Evolutionary conservation across 2,113 vertebrate species (phyloP), one percentile per base, ranked within the genome.

Genomic region (Corythoichthys intestinalis): DNA sequence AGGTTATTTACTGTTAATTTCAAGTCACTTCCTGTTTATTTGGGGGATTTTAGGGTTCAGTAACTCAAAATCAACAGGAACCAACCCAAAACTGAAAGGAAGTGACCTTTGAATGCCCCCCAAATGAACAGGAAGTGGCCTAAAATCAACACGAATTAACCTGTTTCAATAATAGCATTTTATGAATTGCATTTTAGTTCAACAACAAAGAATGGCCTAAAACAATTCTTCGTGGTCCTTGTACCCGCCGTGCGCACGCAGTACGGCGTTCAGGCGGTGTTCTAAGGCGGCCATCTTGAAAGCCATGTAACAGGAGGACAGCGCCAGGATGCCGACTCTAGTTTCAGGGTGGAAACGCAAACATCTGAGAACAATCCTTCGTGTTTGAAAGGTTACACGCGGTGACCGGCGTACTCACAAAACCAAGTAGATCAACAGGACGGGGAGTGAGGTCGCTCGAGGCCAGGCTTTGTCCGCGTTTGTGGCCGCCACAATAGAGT

Each of bases 301-400:
- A 57, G 93, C 93, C 96, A 98, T 96, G 89, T 97, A 98, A 86
- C 95, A 93, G 73, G 95, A 95, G 2, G 95, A 96, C 83, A 95
- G 71, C 76, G 96, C 91, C n/a, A 98, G 89, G 5, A 93, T 15
- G 67, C 92, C 91, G 15, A 95, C 94, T 53, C 96, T 98, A 28
- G 91, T 20, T 14, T 35, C 13, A 2, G 54, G 54, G 13, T 41
- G 77, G 4, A 60, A 71, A 80, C 50, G 63, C 56, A 75, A 34
- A 11, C 7, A 15, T 20, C 8, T 3, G 1, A 38, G 20, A 53
- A 14, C 37, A 50, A 28, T 15, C 65, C 38, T 34, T 6, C 63
- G 20, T 28, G 20, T 28, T 28, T 28, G 20, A 37, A 38, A 46
- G 44, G 5, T 69, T 78, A 1, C 58, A 53, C 34, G 17, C 53